Percentiles rank a stretch among this genome's conserved stretches.
Conservation (phyloP, 1,140 invertebrate genomes). For the Charaxes varanes region DNA sequence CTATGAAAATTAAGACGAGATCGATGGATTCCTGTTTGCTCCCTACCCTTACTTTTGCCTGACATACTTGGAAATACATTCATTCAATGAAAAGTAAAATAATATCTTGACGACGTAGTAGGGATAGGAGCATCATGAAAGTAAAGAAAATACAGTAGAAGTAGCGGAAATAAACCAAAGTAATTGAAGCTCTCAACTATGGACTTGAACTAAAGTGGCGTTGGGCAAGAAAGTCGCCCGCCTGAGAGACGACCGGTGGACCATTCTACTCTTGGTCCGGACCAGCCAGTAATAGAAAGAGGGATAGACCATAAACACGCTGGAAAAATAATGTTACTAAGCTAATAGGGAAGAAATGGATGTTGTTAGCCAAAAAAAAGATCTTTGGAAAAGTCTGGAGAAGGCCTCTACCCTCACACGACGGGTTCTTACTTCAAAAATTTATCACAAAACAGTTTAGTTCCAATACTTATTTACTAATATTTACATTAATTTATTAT, state of each 20-base stretch:
- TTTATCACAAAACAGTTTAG: too few relatives aligned
- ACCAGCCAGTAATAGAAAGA: too few relatives aligned
- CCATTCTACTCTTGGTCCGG: too few relatives aligned
- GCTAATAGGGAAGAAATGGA: too few relatives aligned
- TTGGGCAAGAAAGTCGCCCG: slow-evolving; percentile 7
- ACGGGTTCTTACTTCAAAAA: too few relatives aligned
- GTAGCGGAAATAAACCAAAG: slow-evolving; percentile 6
- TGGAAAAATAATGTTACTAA: too few relatives aligned
- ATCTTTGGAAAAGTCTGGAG: too few relatives aligned
- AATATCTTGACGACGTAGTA: slow-evolving; percentile 11
- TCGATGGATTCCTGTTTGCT: slow-evolving; percentile 16
- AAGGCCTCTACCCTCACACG: too few relatives aligned
- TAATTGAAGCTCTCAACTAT: slow-evolving; percentile 3
- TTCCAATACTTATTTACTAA: too few relatives aligned
- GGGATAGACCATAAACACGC: too few relatives aligned
- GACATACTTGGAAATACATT: slow-evolving; percentile 18
- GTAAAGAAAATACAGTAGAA: slow-evolving; percentile 11
- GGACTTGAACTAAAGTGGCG: slow-evolving; percentile 7
- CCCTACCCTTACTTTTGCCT: slow-evolving; percentile 16
- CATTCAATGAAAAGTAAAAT: slow-evolving; percentile 18
- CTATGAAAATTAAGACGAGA: slow-evolving; percentile 12
- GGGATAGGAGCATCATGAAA: slow-evolving; percentile 14
- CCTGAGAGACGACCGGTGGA: slow-evolving; percentile 10
- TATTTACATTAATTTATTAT: too few relatives aligned
- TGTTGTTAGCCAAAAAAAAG: too few relatives aligned